Evolutionary conservation across 1,140 invertebrate genomes (phyloP).

Genomic region (Neoseiulus cucumeris): DNA sequence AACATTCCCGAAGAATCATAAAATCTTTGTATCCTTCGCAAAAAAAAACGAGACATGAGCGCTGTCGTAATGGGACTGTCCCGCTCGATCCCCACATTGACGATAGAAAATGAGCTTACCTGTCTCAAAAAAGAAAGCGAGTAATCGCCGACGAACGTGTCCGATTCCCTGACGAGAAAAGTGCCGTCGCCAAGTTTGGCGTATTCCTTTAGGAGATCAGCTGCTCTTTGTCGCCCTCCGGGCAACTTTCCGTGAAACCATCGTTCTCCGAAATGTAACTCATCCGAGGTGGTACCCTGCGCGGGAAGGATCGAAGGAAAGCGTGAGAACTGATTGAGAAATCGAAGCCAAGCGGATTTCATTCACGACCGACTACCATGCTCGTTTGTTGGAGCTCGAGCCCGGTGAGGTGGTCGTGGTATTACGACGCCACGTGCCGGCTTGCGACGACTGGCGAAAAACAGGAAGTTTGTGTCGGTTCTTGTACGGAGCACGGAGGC

Average conservation of each 20-base stretch:
- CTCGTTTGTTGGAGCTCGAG: neutral
- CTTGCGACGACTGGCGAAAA: too few species aligned
- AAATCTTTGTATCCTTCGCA: too few species aligned
- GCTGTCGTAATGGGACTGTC: too few species aligned
- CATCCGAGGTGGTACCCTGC: constrained; percentile 36
- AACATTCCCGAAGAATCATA: too few species aligned
- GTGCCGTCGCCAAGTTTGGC: constrained; percentile 77
- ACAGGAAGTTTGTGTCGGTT: too few species aligned
- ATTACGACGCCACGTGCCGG: too few species aligned
- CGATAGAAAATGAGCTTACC: neutral
- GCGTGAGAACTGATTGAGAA: neutral
- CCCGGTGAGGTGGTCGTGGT: too few species aligned
- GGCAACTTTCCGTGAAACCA: constrained; percentile 75
- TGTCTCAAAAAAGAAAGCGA: constrained; percentile 67
- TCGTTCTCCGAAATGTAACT: constrained; percentile 78
- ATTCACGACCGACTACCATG: too few species aligned
- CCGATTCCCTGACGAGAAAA: constrained; percentile 80
- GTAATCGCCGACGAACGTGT: constrained; percentile 89
- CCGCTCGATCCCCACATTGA: too few species aligned
- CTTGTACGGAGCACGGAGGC: too few species aligned
- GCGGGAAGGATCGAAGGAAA: neutral
- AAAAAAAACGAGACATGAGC: too few species aligned
- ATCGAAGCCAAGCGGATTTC: neutral
- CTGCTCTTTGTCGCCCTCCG: constrained; percentile 50
- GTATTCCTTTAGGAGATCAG: constrained; percentile 50